phyloP scores from a whole-genome alignment of 2,797 vertebrate genomes.

The Argentina silus region DNA sequence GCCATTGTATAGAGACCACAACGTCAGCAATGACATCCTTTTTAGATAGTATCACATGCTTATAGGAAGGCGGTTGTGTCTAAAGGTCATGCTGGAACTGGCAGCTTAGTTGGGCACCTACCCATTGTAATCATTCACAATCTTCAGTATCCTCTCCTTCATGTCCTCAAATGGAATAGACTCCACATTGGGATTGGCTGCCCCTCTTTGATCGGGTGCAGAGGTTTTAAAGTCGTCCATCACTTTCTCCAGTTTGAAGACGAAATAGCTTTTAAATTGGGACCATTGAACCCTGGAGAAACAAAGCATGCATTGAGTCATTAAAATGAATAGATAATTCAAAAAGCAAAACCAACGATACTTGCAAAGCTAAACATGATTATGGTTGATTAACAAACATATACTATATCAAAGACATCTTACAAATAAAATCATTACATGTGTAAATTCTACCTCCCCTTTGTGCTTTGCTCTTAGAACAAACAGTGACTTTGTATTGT shows the following conservation, averaged over 20 bases:
- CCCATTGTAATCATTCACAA: constrained; percentile 97
- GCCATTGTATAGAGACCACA: constrained; percentile 38
- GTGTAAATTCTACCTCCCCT: no score
- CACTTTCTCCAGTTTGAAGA: constrained; percentile 98
- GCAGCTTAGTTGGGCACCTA: constrained; percentile 64
- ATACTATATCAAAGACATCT: no score
- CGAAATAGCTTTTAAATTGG: constrained; percentile 97
- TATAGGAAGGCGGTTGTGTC: neutral
- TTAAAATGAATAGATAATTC: no score
- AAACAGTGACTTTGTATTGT: no score
- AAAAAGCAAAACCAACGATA: no score
- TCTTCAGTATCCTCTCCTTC: constrained; percentile 99
- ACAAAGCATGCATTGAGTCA: neutral
- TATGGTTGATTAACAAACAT: no score
- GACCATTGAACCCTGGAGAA: constrained; percentile 92
- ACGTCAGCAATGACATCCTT: neutral
- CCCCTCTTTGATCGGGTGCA: constrained; percentile 92
- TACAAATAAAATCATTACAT: no score
- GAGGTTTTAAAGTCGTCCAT: constrained; percentile 97
- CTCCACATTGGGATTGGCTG: constrained; percentile 94
- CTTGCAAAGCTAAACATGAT: no score
- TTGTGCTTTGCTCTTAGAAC: no score
- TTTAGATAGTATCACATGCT: neutral
- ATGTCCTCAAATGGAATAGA: constrained; percentile 98
- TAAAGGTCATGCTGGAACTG: neutral